These are phyloP conservation scores for Papilio machaon DNA, from an alignment of 1,140 invertebrate species.

Conservation along the genomic window DNA sequence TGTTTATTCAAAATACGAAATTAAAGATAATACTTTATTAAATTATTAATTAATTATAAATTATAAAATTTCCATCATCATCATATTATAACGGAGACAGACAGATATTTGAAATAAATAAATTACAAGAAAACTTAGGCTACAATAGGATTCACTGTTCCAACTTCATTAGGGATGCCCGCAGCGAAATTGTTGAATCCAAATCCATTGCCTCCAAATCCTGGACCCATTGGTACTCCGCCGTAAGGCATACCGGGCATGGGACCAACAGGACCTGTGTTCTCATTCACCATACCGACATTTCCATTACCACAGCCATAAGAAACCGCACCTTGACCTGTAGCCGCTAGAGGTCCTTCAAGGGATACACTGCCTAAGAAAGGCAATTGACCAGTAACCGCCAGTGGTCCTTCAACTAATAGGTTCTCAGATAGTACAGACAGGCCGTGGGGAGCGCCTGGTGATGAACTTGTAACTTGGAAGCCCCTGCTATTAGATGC, in stretches of 20 bases:
- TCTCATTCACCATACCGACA: constrained; percentile 48
- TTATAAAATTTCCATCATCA: constrained; percentile 8
- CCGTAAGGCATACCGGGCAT: constrained; percentile 24
- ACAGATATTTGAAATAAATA: constrained; percentile 13
- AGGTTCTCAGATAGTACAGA: constrained; percentile 54
- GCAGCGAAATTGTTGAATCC: constrained; percentile 25
- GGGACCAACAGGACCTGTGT: constrained; percentile 19
- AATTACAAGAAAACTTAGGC: constrained; percentile 13
- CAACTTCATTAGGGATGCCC: constrained; percentile 24
- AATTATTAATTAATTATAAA: constrained; percentile 30
- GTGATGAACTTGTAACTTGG: constrained; percentile 47
- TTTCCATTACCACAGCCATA: constrained; percentile 56
- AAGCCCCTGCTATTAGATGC: constrained; percentile 52
- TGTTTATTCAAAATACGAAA: neutral
- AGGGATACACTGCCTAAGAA: constrained; percentile 57
- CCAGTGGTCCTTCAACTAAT: constrained; percentile 50
- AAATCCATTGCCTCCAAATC: constrained; percentile 20
- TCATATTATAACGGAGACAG: neutral
- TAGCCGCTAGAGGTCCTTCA: constrained; percentile 52
- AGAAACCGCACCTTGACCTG: constrained; percentile 47
- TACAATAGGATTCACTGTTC: neutral
- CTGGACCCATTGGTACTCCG: constrained; percentile 27
- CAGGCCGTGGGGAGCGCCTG: constrained; percentile 51
- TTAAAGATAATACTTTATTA: neutral
- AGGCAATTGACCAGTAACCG: constrained; percentile 54